Evolutionary conservation across 1,140 invertebrate genomes (phyloP), one percentile per base, ranked within the genome.

Genomic region (Periplaneta americana): DNA sequence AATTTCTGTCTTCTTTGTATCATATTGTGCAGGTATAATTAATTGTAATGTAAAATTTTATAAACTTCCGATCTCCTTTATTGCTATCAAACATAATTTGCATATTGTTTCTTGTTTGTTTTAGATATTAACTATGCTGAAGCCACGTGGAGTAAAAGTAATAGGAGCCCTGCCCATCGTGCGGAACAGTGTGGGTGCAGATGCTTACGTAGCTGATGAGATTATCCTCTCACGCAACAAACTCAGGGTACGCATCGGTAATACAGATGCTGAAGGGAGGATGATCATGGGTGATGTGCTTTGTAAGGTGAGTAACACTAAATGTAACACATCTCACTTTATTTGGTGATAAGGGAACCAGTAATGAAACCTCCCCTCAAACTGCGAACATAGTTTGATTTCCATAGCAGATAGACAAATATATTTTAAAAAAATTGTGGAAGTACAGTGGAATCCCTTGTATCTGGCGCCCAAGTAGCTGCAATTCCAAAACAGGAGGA

Each of bases 201-300:
- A 98, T 83, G 93, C 92, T 78, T 99, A 98, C 88, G 97, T 98
- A 1, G 85, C 96, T 80, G 97, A 98, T 90, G 98, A 99, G 88
- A 90, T 98, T 31, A 93, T 99, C 76, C 93, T 94, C 9, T 94
- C 96, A 0, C 92, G 96, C 82, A 95, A 97, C 74, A 96, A 97
- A 6, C 93, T 93, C n/a, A 91, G 93, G 37, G 93, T 97, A 2
- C 90, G 97, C 80, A 92, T 99, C 78, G 95, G 94, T 1, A 99
- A 99, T 86, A 99, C 98, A 13, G 98, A 99, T 89, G 97, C 98
- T 74, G 98, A 99, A 89, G 98, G 98, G 0, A 89, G 98, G 34
- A 94, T 99, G 91, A 96, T 95, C 13, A 98, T 99, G 97, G 94
- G 96, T 22, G 98, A 99, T 90, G 93, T 96, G 8, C 90, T 99